A percentile compares a stretch with the other conserved stretches of the same genome.
These are phyloP conservation scores for Drosophila tropicalis DNA, from an alignment of 1,140 invertebrate genomes.

Conservation along the genomic window DNA sequence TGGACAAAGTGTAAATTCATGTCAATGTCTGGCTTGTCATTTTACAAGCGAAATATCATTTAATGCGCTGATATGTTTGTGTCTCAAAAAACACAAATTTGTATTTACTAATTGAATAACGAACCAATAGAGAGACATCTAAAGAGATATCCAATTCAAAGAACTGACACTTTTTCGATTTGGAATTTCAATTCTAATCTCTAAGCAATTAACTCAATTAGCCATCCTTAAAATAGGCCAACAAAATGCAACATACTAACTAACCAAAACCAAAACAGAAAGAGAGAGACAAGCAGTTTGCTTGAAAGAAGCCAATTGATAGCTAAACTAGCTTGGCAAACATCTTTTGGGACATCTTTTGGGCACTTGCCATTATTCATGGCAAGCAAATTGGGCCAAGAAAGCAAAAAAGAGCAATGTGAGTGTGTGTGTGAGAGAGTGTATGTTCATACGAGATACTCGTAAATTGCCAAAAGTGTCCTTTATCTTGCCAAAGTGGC, in stretches of 20 bases:
- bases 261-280: background rate
- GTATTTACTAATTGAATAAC: constrained; percentile 46
- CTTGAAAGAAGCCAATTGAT: constrained; percentile 17
- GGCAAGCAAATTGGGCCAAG: constrained; percentile 41
- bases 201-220: constrained; percentile 66
- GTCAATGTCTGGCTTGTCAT: constrained; percentile 59
- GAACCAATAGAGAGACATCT: constrained; percentile 4
- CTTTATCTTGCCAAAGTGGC: constrained; percentile 60
- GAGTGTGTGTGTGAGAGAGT: background rate
- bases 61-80: constrained; percentile 30
- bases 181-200: constrained; percentile 21
- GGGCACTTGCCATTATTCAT: constrained; percentile 57
- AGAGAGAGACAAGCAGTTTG: background rate
- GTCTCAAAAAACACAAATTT: constrained; percentile 14
- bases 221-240: constrained; percentile 43
- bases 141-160: background rate
- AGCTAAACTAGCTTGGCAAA: constrained; percentile 14
- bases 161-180: background rate
- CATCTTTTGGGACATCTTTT: constrained; percentile 33
- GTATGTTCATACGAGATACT: constrained; percentile 1
- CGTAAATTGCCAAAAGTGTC: constrained; percentile 70
- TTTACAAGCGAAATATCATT: constrained; percentile 65
- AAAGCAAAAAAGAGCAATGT: constrained; percentile 8
- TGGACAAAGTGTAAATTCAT: constrained; percentile 50
- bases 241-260: constrained; percentile 2